Evolutionary conservation across 2,888 invertebrate species (phyloP).

Genomic region (Tipula lateralis): DNA sequence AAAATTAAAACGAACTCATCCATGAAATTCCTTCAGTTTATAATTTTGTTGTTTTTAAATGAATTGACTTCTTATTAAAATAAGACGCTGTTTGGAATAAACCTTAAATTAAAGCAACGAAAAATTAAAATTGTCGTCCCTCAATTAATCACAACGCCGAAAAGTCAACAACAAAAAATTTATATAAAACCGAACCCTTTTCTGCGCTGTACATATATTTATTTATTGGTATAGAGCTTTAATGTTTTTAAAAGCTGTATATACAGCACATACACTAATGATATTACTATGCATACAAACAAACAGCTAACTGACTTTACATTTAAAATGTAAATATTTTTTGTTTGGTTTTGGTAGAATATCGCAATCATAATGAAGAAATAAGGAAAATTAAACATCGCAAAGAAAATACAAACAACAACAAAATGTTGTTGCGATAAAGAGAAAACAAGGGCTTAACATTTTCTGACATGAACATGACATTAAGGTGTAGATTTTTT

Average conservation of each 20-base stretch:
- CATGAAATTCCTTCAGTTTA: background rate
- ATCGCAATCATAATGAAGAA: background rate
- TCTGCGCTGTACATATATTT: background rate
- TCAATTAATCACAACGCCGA: background rate
- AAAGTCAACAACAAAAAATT: background rate
- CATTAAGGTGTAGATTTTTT: background rate
- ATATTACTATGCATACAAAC: background rate
- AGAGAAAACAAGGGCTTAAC: background rate
- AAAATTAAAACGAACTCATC: background rate
- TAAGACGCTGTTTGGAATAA: background rate
- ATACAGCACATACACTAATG: background rate
- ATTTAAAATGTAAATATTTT: background rate
- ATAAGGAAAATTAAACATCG: background rate
- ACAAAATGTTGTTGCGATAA: background rate
- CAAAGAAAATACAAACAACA: background rate
- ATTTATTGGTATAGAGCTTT: background rate
- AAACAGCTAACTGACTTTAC: background rate
- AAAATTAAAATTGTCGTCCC: background rate
- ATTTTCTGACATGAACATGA: slow-evolving; percentile 19
- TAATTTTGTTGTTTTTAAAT: background rate
- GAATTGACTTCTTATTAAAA: slow-evolving; percentile 11
- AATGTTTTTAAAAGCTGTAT: background rate
- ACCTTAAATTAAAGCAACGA: background rate
- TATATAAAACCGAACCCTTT: background rate
- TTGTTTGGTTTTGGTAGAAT: background rate